phyloP scores from a whole-genome alignment of 2,113 vertebrate genomes.

The Pelmatolapia mariae region DNA sequence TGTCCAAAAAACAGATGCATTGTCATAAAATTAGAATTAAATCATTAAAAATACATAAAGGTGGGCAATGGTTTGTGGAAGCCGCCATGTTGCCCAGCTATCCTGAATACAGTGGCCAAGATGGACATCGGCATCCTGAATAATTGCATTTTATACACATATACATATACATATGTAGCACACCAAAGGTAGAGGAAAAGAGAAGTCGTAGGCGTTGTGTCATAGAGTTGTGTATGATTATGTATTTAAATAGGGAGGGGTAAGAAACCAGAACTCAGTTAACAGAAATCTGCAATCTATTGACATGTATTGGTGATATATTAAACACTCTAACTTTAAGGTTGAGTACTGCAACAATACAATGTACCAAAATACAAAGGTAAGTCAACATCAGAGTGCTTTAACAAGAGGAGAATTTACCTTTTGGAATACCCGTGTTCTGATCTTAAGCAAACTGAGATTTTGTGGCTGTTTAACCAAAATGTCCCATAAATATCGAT shows the following conservation, averaged over 20 bases:
- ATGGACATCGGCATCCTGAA: background rate
- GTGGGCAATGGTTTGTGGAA: background rate
- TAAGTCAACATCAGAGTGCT: background rate
- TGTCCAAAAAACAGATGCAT: background rate
- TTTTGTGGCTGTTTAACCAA: background rate
- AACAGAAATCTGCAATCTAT: background rate
- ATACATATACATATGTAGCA: background rate
- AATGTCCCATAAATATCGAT: background rate
- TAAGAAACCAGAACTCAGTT: background rate
- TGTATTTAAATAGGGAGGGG: background rate
- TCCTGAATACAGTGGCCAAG: background rate
- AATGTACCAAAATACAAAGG: background rate
- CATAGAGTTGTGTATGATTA: background rate
- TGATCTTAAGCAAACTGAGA: background rate
- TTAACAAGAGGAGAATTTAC: background rate
- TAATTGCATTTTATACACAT: background rate
- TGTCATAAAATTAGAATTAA: background rate
- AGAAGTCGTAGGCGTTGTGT: background rate
- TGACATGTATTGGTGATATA: background rate
- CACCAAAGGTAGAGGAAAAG: background rate
- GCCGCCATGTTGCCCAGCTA: background rate
- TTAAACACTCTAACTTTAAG: background rate
- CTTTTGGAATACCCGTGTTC: background rate
- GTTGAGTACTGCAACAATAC: background rate
- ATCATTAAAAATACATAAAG: background rate